Evolutionary conservation across 2,113 vertebrate genomes (phyloP).

Genomic region (Eptatretus burgeri): DNA sequence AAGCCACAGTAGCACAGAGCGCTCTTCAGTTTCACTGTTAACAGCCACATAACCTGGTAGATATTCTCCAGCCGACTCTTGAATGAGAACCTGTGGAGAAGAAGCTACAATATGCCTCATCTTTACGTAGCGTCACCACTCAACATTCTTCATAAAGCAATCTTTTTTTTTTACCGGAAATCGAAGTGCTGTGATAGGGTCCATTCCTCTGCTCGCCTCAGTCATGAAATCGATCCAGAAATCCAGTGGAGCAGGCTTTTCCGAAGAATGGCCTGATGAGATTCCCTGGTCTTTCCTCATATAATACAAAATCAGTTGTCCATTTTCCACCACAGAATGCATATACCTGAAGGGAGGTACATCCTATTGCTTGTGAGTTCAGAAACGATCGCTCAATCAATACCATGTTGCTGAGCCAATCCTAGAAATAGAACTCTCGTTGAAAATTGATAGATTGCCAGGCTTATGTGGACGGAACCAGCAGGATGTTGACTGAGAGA

Average conservation of each 20-base stretch:
- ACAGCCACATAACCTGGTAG: constrained; percentile 26
- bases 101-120: neutral
- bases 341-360: constrained; percentile 26
- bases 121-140: too few species aligned
- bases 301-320: constrained; percentile 31
- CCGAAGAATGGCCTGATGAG: constrained; percentile 16
- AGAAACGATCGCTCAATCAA: too few species aligned
- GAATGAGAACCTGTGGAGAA: constrained; percentile 32
- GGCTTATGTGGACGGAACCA: too few species aligned
- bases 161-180: constrained; percentile 27
- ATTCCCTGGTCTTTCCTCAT: constrained; percentile 31
- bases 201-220: constrained; percentile 28
- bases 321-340: constrained; percentile 53
- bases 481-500: too few species aligned
- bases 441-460: too few species aligned
- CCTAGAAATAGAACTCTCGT: too few species aligned
- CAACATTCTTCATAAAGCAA: too few species aligned
- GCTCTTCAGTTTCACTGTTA: constrained; percentile 17
- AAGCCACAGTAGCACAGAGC: constrained; percentile 25
- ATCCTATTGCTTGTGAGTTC: too few species aligned
- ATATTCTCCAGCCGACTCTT: constrained; percentile 38
- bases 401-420: too few species aligned
- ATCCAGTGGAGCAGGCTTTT: constrained; percentile 19
- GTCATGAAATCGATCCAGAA: constrained; percentile 54
- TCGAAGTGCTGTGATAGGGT: constrained; percentile 11